Evolutionary conservation across 2,113 vertebrate species (phyloP).

Genomic region (Oceanodroma tethys): DNA sequence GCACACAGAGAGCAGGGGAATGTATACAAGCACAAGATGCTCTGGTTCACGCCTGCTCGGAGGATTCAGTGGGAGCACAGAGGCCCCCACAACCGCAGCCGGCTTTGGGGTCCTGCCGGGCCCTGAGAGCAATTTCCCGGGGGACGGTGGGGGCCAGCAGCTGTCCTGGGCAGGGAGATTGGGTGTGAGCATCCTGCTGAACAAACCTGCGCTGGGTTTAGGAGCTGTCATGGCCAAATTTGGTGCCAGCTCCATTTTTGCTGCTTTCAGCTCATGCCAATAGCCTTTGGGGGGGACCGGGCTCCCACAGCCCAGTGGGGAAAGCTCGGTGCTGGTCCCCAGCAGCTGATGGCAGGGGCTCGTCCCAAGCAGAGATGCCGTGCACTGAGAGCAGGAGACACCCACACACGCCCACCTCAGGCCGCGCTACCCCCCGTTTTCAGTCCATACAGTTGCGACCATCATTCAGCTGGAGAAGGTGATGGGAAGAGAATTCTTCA

Average conservation of each 20-base stretch:
- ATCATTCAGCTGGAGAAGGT: not conserved
- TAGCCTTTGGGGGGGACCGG: fast-evolving
- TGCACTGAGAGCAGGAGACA: not conserved
- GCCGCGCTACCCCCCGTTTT: fast-evolving
- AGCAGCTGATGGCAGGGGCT: not conserved
- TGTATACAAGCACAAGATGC: not conserved
- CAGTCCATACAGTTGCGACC: not conserved
- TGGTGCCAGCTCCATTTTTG: not conserved
- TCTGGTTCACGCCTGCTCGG: not conserved
- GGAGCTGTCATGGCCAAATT: not conserved
- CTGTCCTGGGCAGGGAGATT: not conserved
- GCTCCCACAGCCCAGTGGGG: fast-evolving
- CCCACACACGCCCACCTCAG: fast-evolving
- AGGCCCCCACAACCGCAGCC: not conserved
- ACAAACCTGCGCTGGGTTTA: fast-evolving
- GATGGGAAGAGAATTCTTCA: not conserved
- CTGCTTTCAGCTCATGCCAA: not conserved
- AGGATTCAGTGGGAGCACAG: not conserved
- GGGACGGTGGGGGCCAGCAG: not conserved
- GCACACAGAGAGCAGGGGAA: not conserved
- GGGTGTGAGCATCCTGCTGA: not conserved
- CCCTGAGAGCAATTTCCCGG: fast-evolving
- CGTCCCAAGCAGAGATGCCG: not conserved
- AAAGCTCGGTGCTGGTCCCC: fast-evolving
- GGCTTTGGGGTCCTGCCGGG: not conserved